Evolutionary conservation across 2,797 vertebrate species (phyloP).

Genomic region (Enteromius treurensis): DNA sequence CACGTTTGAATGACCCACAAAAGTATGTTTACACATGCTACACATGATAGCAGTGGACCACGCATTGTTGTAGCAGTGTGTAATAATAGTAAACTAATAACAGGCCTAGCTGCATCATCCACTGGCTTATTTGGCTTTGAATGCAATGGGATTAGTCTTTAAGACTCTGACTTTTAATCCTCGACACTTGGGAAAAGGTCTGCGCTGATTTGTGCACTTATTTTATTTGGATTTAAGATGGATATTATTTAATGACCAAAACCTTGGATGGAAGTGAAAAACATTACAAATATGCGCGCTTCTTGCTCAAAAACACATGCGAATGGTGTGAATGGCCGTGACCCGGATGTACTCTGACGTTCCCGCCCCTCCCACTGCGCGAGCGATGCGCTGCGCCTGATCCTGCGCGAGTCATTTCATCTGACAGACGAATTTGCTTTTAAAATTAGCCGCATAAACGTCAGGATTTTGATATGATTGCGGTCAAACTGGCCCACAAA

Average conservation of each 20-base stretch:
- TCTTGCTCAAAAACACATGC: not conserved
- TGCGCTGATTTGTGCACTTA: not conserved
- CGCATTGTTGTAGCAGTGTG: not conserved
- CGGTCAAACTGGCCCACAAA: not conserved
- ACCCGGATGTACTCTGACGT: constrained; percentile 37
- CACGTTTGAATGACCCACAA: not conserved
- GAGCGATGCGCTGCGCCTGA: constrained; percentile 25
- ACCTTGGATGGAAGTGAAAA: not conserved
- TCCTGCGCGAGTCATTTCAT: not conserved
- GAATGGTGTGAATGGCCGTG: not conserved
- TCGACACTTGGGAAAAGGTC: not conserved
- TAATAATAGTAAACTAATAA: constrained; percentile 34
- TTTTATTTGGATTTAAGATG: not conserved
- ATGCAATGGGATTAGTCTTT: constrained; percentile 25
- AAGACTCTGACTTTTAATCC: constrained; percentile 25
- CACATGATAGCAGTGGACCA: not conserved
- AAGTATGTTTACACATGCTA: constrained; percentile 1
- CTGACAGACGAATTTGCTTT: constrained; percentile 16
- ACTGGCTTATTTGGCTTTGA: constrained; percentile 8
- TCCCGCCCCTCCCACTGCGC: constrained; percentile 15
- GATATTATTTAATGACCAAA: not conserved
- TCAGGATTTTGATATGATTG: not conserved
- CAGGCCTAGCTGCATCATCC: constrained; percentile 11
- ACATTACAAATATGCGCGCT: not conserved
- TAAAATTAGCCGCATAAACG: constrained; percentile 10